Percentiles rank a stretch among this genome's conserved stretches.
phyloP scores from a whole-genome alignment of 2,797 vertebrate species.

The Astyanax mexicanus region DNA sequence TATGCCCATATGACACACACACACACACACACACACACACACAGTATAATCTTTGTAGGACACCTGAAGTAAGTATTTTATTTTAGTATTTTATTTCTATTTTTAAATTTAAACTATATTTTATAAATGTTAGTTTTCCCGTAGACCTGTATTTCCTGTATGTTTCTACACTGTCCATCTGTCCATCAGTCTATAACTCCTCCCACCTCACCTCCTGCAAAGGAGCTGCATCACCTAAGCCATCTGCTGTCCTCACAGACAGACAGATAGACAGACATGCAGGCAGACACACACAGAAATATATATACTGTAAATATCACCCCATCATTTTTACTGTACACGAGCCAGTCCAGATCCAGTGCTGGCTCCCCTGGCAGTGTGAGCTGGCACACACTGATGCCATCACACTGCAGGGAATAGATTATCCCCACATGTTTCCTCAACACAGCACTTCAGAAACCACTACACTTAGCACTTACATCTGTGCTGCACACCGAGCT shows the following conservation, averaged over 20 bases:
- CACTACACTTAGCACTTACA: constrained; percentile 30
- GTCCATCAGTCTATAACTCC: constrained; percentile 77
- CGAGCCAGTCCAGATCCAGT: not conserved
- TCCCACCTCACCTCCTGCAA: constrained; percentile 69
- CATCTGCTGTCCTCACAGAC: constrained; percentile 74
- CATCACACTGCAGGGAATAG: constrained; percentile 17
- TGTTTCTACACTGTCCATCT: constrained; percentile 72
- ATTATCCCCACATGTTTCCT: constrained; percentile 30
- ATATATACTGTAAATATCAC: no score
- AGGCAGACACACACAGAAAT: constrained; percentile 6
- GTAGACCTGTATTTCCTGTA: no score
- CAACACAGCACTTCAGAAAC: constrained; percentile 2
- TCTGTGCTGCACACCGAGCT: not conserved
- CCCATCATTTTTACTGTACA: constrained; percentile 15
- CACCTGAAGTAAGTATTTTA: no score
- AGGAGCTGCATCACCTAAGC: constrained; percentile 70
- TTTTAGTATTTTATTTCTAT: no score
- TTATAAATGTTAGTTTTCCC: no score
- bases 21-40: constrained; percentile 36
- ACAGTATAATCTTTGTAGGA: constrained; percentile 3
- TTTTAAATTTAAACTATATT: no score
- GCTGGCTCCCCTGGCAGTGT: constrained; percentile 46
- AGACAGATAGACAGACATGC: constrained; percentile 11
- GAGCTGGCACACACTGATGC: constrained; percentile 37
- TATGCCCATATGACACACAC: constrained; percentile 42